Conservation (phyloP, 2,888 invertebrate species). For the Drosophila stalkeri region DNA sequence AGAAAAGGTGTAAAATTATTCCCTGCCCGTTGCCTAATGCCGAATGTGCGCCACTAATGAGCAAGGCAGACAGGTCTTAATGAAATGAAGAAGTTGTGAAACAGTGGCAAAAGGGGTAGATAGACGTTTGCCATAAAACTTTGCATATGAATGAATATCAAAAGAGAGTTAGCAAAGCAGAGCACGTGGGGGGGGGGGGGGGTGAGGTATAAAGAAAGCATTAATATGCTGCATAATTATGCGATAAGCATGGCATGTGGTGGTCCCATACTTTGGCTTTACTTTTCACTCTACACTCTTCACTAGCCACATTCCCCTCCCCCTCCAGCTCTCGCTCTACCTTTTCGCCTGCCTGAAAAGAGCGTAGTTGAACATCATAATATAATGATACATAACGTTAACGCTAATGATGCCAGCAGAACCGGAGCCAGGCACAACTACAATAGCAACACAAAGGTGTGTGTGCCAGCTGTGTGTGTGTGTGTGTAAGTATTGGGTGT, state of each 20-base stretch:
- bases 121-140: constrained; percentile 59
- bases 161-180: constrained; percentile 2
- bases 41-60: constrained; percentile 56
- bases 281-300: constrained; percentile 11
- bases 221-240: constrained; percentile 79
- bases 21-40: constrained; percentile 2
- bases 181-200: neutral
- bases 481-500: constrained; percentile 72
- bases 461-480: constrained; percentile 53
- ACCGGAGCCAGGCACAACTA: constrained; percentile 43
- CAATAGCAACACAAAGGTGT: constrained; percentile 47
- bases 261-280: constrained; percentile 10
- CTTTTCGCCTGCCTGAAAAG: constrained; percentile 1
- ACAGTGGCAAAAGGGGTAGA: constrained; percentile 6
- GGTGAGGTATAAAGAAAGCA: constrained; percentile 51
- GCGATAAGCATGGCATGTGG: constrained; percentile 63
- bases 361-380: constrained; percentile 57
- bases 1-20: neutral
- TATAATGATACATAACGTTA: constrained; percentile 77
- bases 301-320: neutral
- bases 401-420: constrained; percentile 78
- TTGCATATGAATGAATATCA: constrained; percentile 64
- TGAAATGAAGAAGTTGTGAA: constrained; percentile 50
- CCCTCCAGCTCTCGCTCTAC: neutral
- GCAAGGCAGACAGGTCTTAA: constrained; percentile 28